Percentiles rank a stretch among this genome's conserved stretches.
These are phyloP conservation scores for Naja naja DNA, from an alignment of 2,113 vertebrate species.

Conservation along the genomic window DNA sequence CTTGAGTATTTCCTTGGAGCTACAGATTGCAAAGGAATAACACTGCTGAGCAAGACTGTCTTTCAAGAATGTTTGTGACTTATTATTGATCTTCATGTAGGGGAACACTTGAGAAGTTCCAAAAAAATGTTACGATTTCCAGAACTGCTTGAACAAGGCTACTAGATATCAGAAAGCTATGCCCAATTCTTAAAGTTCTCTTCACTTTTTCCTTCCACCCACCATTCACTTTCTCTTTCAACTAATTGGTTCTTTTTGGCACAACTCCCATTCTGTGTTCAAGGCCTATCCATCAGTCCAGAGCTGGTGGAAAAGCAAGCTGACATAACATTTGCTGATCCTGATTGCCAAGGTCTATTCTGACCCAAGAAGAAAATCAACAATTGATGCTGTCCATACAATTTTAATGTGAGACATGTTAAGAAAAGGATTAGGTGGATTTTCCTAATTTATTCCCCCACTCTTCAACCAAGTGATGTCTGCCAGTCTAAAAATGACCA, in stretches of 20 bases:
- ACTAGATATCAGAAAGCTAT: not conserved
- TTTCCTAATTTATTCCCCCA: not conserved
- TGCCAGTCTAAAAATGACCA: not conserved
- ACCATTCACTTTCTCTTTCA: not conserved
- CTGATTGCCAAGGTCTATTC: not conserved
- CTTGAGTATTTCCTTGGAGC: not conserved
- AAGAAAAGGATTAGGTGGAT: not conserved
- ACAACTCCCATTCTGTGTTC: not conserved
- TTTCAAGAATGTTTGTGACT: not conserved
- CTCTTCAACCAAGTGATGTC: not conserved
- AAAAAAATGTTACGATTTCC: not conserved
- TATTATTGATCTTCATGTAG: not conserved
- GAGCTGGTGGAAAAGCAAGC: not conserved
- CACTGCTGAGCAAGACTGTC: not conserved
- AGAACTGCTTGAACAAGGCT: not conserved
- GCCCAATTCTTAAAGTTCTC: not conserved
- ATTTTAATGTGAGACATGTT: not conserved
- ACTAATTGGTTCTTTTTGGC: not conserved
- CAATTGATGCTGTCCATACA: not conserved
- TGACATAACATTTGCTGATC: not conserved
- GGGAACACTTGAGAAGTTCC: not conserved
- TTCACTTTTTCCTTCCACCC: too few species aligned
- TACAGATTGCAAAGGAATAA: not conserved
- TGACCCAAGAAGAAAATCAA: not conserved
- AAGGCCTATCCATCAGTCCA: not conserved